Percentiles rank a stretch among this genome's conserved stretches.
Evolutionary conservation across 2,113 vertebrate genomes (phyloP).

Genomic region (Hydrolagus affinis): DNA sequence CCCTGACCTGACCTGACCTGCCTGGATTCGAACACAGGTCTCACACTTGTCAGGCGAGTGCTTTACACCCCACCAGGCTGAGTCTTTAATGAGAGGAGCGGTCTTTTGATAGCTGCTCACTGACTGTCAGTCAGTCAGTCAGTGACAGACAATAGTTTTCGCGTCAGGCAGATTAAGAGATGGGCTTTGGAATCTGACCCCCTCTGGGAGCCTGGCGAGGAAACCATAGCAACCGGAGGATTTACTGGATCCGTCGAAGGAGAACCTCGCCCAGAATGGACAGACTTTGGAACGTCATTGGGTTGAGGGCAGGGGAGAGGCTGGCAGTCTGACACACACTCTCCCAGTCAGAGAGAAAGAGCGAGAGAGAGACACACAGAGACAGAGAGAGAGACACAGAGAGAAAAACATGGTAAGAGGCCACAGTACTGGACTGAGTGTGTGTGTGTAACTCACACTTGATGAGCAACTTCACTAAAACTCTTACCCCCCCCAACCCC

Average conservation of each 20-base stretch:
- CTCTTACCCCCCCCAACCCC: constrained; percentile 14
- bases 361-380: neutral
- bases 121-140: too few relatives aligned
- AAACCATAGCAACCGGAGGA: constrained; percentile 49
- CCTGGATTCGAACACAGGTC: too few relatives aligned
- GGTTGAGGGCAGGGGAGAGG: neutral
- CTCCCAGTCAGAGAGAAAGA: neutral
- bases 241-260: constrained; percentile 44
- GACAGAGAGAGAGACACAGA: neutral
- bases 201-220: constrained; percentile 16
- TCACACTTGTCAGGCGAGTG: too few relatives aligned
- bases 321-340: neutral
- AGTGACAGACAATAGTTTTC: too few relatives aligned
- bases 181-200: constrained; percentile 43
- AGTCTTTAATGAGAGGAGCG: too few relatives aligned
- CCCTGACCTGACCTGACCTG: too few relatives aligned
- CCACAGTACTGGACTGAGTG: neutral
- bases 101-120: too few relatives aligned
- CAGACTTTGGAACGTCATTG: constrained; percentile 48
- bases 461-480: neutral
- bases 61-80: too few relatives aligned
- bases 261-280: constrained; percentile 35
- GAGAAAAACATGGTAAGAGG: constrained; percentile 12
- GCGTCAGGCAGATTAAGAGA: neutral
- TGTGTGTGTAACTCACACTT: neutral